phyloP scores from a whole-genome alignment of 2,113 vertebrate species.

The Zeus faber region DNA sequence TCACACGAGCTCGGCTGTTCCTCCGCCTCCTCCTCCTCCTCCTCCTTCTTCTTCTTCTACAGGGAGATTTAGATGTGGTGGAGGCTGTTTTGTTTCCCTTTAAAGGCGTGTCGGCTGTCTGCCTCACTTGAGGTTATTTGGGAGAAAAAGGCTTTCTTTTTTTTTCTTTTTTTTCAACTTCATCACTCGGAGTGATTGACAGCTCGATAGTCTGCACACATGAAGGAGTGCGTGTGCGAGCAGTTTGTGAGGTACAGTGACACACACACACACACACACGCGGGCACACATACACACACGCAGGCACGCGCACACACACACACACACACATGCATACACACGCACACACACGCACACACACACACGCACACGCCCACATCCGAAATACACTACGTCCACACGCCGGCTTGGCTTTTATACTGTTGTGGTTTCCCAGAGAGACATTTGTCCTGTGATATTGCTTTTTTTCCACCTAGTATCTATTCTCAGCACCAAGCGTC shows the following conservation, averaged over 20 bases:
- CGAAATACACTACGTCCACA: constrained; percentile 1
- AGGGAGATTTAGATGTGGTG: constrained; percentile 67
- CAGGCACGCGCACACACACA: constrained; percentile 4
- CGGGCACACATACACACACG: not conserved
- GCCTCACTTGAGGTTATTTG: constrained; percentile 41
- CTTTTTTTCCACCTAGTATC: constrained; percentile 50
- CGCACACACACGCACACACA: constrained; percentile 3
- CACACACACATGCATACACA: not conserved
- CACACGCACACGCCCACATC: constrained; percentile 5
- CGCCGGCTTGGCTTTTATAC: not conserved
- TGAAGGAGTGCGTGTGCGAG: constrained; percentile 45
- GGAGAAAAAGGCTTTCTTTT: constrained; percentile 29
- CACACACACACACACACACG: constrained; percentile 16
- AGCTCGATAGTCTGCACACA: constrained; percentile 53
- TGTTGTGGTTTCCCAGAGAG: constrained; percentile 55
- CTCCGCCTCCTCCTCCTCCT: too few relatives aligned
- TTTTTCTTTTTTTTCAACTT: constrained; percentile 45
- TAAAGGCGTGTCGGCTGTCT: constrained; percentile 60
- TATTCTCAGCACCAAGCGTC: constrained; percentile 54
- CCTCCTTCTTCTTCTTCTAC: too few relatives aligned
- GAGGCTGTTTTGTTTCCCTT: constrained; percentile 64
- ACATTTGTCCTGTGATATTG: constrained; percentile 46
- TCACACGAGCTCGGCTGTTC: constrained; percentile 42
- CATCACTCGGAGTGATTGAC: constrained; percentile 61
- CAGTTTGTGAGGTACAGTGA: constrained; percentile 38